Base-by-base conservation (phyloP, 2,888 invertebrate species). In the Holacanthella duospinosa region DNA sequence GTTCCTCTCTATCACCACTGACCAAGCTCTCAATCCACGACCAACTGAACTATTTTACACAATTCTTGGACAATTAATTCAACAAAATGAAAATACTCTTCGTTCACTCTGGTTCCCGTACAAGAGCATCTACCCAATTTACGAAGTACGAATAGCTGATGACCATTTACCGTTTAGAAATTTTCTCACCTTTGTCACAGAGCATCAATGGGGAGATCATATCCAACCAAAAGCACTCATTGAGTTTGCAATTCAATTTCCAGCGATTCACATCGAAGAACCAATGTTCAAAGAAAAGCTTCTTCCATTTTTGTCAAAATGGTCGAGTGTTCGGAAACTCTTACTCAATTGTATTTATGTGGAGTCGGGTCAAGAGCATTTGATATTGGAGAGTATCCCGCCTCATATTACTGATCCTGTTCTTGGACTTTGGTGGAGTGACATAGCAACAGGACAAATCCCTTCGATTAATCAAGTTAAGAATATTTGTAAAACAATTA, bases 141-240 rank as follows among this genome's bases (percentile, higher is more conserved):
- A 68, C 54, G 72, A 72, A 43, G 68, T 71, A 36, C 60, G 72
- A 16, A 43, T 67, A 0, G 68, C 67, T 0, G 71, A 71, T 61
- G 72, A 72, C 29, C 70, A 72, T 44, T 64, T 65, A 44, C 63
- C 66, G 19, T 72, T 72, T 54, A 48, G 68, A 2, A 70, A 71
- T 54, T 72, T 72, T 62, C 55, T 71, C 1, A 67, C 59, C 21
- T 66, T 59, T 25, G 64, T 71, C 6, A 59, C 63, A 2, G 66
- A 69, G 16, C 61, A 65, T 2, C 55, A 62, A 27, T 72, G 72
- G 72, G n/a, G n/a, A 9, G 63, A 56, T 19, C 58, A 48, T 1
- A 44, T 70, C 21, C 43, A 63, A 28, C 24, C 60, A 58, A 26
- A 29, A 2, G 64, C 56, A 6, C 56, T 72, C 0, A 60, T 64